These are phyloP conservation scores for Hirtodrosophila alboralis DNA, from an alignment of 2,888 invertebrate genomes.

Conservation along the genomic window DNA sequence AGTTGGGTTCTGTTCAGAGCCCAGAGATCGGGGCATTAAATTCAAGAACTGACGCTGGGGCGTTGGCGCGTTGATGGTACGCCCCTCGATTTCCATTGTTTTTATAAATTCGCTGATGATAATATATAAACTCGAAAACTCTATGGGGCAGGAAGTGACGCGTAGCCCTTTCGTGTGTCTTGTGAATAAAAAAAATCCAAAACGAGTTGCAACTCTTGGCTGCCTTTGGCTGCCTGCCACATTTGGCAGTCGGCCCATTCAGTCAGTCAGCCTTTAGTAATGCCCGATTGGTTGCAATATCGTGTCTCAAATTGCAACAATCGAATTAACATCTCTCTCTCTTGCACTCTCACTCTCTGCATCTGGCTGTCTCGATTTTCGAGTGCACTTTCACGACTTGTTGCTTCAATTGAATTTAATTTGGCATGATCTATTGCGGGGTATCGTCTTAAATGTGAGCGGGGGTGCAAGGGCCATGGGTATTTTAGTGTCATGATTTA, in stretches of 20 bases:
- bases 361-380: slow-evolving; percentile 3
- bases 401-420: slow-evolving; percentile 75
- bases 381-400: slow-evolving; percentile 41
- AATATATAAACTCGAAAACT: slow-evolving; percentile 15
- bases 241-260: slow-evolving; percentile 75
- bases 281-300: slow-evolving; percentile 62
- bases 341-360: slow-evolving; percentile 8
- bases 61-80: slow-evolving; percentile 58
- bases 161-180: slow-evolving; percentile 40
- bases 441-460: not conserved
- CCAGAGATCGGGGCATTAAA: not conserved
- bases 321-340: slow-evolving; percentile 48
- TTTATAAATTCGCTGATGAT: slow-evolving; percentile 26
- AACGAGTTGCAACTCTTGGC: slow-evolving; percentile 13
- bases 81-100: slow-evolving; percentile 49
- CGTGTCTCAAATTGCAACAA: slow-evolving; percentile 77
- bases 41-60: slow-evolving; percentile 38
- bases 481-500: slow-evolving; percentile 77
- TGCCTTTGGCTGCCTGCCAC: slow-evolving; percentile 36
- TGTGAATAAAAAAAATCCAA: slow-evolving; percentile 6
- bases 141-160: slow-evolving; percentile 47
- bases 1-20: slow-evolving; percentile 18
- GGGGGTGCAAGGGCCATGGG: slow-evolving; percentile 29
- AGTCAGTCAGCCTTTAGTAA: slow-evolving; percentile 60
- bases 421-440: slow-evolving; percentile 52